These are phyloP conservation scores for Aeoliscus strigatus DNA, from an alignment of 2,797 vertebrate genomes.

Conservation along the genomic window DNA sequence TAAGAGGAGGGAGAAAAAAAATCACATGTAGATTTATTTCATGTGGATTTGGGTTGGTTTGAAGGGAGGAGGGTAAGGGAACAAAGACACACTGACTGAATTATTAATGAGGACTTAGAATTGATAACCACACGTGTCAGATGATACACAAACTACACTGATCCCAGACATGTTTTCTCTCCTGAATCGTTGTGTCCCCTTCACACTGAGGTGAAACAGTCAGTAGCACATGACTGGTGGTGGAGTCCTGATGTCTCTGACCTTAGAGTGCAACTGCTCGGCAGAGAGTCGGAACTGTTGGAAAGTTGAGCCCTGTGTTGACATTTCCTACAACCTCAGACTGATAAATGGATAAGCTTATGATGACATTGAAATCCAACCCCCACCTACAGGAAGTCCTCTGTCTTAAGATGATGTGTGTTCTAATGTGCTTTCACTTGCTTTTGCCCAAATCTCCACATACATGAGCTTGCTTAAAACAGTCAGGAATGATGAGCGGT, in stretches of 20 bases:
- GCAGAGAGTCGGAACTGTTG: neutral
- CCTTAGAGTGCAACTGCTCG: constrained; percentile 7
- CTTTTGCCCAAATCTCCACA: too few relatives aligned
- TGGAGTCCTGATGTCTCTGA: constrained; percentile 32
- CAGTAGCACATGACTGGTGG: neutral
- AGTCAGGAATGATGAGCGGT: too few relatives aligned
- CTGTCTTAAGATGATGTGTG: too few relatives aligned
- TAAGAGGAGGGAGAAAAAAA: constrained; percentile 9
- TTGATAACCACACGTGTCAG: constrained; percentile 54
- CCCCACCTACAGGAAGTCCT: too few relatives aligned
- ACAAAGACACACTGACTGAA: constrained; percentile 54
- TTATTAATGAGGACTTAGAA: constrained; percentile 61
- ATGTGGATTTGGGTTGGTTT: constrained; percentile 16
- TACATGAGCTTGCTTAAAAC: too few relatives aligned
- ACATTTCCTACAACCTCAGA: constrained; percentile 30
- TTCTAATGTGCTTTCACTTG: too few relatives aligned
- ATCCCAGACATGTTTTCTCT: too few relatives aligned
- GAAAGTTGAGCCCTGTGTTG: constrained; percentile 34
- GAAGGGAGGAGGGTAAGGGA: constrained; percentile 14
- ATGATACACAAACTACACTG: too few relatives aligned
- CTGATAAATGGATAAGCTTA: too few relatives aligned
- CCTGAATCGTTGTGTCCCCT: too few relatives aligned
- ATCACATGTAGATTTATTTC: constrained; percentile 8
- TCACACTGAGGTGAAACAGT: too few relatives aligned
- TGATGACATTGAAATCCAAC: too few relatives aligned